Base-by-base conservation (phyloP, 2,113 vertebrate genomes). In the Phyllopteryx taeniolatus region DNA sequence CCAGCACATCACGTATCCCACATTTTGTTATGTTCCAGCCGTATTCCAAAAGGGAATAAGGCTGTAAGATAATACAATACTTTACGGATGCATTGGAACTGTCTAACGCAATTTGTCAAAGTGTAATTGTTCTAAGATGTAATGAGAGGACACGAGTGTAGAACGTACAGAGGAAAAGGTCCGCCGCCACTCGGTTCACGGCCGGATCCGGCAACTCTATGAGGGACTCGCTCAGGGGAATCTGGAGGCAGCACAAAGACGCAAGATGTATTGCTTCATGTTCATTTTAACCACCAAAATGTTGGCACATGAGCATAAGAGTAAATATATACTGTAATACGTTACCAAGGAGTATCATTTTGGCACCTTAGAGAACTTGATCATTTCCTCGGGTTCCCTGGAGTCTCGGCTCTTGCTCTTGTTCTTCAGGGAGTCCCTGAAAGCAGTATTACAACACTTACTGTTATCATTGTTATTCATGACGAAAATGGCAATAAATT, bases 351-450 rank as follows among this genome's bases (percentile, higher is more conserved):
- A 42, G 33, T 3, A 17, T n/a, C n/a, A 35, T 44, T 3, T 12
- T 19, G 20, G n/a, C n/a, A 97, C 96, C 96, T 99, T 99, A 75
- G 94, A 94, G 90, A 96, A 99, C 59, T 85, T 96, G 85, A 99
- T 91, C 91, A 96, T 92, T 68, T 96, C 94, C 66, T 77, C 83
- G 22, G 93, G 87, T 0, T 92, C 87, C 20, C 88, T 91, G 22
- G 88, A 82, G 47, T 94, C 93, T 73, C 74, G 85, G 1, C 79
- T 91, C 71, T 93, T 95, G 86, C 89, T 93, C 80, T 93, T 96
- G 47, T 78, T 91, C 85, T 93, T 94, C 22, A 81, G 72, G 31
- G 93, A 91, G 1, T 95, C 94, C 85, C 98, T 99, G 83, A 49
- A 63, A 72, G 82, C 63, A 67, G 33, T 2, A 76, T 49, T 31